Evolutionary conservation across 2,113 vertebrate species (phyloP).

Genomic region (Ictalurus punctatus): DNA sequence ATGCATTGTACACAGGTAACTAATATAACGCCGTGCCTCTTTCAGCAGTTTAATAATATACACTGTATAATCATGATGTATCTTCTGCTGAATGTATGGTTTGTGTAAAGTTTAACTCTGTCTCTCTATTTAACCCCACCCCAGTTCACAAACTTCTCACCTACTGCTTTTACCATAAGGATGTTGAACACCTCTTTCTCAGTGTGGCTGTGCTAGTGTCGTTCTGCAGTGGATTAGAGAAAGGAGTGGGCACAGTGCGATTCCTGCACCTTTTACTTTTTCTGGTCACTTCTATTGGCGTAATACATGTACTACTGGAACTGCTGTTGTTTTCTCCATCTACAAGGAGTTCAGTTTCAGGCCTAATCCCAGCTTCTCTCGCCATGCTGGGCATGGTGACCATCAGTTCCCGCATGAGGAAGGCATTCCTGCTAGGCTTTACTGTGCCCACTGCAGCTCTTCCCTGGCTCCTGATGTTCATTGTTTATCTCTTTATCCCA

Average conservation of each 20-base stretch:
- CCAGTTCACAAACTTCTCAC: slow-evolving; percentile 81
- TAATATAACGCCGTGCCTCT: neutral
- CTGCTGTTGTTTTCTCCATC: slow-evolving; percentile 39
- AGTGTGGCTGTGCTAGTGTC: slow-evolving; percentile 69
- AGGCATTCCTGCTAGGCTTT: slow-evolving; percentile 67
- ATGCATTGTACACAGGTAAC: neutral
- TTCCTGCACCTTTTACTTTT: slow-evolving; percentile 71
- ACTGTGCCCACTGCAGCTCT: slow-evolving; percentile 69
- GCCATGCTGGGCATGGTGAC: slow-evolving; percentile 70
- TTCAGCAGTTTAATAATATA: neutral
- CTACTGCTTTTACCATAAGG: slow-evolving; percentile 77
- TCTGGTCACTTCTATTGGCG: slow-evolving; percentile 65
- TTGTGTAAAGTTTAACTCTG: neutral
- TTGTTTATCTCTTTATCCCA: slow-evolving; percentile 70
- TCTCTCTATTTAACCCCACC: neutral
- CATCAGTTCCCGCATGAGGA: slow-evolving; percentile 66
- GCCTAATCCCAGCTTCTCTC: slow-evolving; percentile 76
- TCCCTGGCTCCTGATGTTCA: slow-evolving; percentile 74
- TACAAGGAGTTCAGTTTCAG: slow-evolving; percentile 51
- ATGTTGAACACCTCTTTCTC: slow-evolving; percentile 67
- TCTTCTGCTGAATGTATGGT: neutral
- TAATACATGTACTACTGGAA: slow-evolving; percentile 68
- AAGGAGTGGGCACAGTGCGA: slow-evolving; percentile 74
- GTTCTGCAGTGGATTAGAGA: slow-evolving; percentile 78
- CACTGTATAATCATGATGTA: neutral